Evolutionary conservation across 2,888 invertebrate species (phyloP).

Genomic region (Rapana venosa): DNA sequence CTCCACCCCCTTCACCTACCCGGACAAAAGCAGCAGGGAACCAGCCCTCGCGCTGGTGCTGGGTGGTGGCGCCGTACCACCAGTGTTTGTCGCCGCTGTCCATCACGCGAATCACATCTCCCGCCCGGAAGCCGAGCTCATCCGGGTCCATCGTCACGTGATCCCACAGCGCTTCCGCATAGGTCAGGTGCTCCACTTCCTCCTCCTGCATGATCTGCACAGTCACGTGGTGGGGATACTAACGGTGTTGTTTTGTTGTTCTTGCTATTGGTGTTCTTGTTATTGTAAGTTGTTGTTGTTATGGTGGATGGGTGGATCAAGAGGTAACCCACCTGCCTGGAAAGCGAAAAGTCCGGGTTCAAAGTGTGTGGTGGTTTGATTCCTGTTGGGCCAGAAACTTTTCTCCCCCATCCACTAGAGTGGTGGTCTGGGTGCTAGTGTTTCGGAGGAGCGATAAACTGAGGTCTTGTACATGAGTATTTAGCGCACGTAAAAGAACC

Average conservation of each 20-base stretch:
- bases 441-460: no score
- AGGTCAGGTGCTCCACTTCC: conserved; percentile 69
- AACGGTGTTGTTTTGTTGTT: not conserved
- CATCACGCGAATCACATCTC: conserved; percentile 85
- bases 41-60: conserved; percentile 85
- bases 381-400: no score
- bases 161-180: conserved; percentile 87
- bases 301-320: no score
- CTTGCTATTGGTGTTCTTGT: not conserved
- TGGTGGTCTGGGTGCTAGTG: no score
- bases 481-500: no score
- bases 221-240: not conserved
- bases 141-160: conserved; percentile 87
- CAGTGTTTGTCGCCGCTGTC: conserved; percentile 86
- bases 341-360: no score
- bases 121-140: conserved; percentile 86
- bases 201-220: conserved; percentile 57
- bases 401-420: no score
- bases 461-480: no score
- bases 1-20: conserved; percentile 78
- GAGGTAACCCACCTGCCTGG: no score
- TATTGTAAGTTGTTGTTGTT: no score
- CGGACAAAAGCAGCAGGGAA: conserved; percentile 91
- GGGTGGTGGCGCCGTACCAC: conserved; percentile 86
- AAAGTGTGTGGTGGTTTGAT: no score